phyloP scores from a whole-genome alignment of 2,888 invertebrate genomes.

The Acanthopleura granulata region DNA sequence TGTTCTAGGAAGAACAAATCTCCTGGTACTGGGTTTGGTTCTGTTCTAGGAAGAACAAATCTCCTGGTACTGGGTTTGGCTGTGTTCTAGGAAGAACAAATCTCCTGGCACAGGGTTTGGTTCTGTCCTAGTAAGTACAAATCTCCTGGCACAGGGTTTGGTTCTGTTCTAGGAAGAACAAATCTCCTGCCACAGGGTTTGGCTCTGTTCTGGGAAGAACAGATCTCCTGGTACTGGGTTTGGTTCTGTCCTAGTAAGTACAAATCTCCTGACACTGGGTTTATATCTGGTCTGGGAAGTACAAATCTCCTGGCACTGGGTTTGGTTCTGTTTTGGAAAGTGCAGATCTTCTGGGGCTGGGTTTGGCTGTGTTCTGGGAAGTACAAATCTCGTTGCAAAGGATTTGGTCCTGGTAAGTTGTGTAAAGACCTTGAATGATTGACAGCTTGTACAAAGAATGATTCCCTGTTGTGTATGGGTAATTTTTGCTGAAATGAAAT shows the following conservation, averaged over 20 bases:
- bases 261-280: constrained; percentile 39
- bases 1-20: constrained; percentile 56
- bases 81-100: constrained; percentile 60
- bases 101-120: constrained; percentile 46
- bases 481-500: too few species aligned
- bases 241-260: constrained; percentile 63
- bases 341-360: constrained; percentile 42
- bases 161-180: constrained; percentile 62
- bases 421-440: too few species aligned
- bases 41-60: constrained; percentile 58
- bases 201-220: constrained; percentile 63
- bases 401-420: too few species aligned
- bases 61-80: constrained; percentile 46
- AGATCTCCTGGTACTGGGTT: constrained; percentile 40
- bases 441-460: too few species aligned
- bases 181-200: constrained; percentile 40
- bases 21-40: constrained; percentile 49
- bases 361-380: constrained; percentile 61
- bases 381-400: constrained; percentile 33
- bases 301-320: constrained; percentile 38
- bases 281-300: constrained; percentile 63
- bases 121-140: constrained; percentile 60
- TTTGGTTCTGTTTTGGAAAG: constrained; percentile 63
- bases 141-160: constrained; percentile 42
- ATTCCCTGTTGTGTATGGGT: too few species aligned